phyloP scores from a whole-genome alignment of 2,113 vertebrate genomes.

The Perca flavescens region DNA sequence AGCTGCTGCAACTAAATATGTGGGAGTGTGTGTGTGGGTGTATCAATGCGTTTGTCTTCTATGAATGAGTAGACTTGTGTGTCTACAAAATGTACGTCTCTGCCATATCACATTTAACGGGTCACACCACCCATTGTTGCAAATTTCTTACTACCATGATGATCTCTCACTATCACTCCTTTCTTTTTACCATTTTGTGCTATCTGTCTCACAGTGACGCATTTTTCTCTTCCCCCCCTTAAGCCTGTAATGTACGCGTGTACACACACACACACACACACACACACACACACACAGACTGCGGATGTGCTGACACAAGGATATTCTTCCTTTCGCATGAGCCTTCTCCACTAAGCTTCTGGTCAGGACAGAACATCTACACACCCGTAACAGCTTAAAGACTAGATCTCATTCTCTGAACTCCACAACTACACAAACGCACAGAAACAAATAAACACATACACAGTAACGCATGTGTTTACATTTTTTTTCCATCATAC shows the following conservation, averaged over 20 bases:
- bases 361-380: constrained; percentile 64
- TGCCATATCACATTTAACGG: constrained; percentile 58
- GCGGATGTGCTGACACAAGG: constrained; percentile 76
- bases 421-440: constrained; percentile 29
- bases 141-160: constrained; percentile 39
- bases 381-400: constrained; percentile 46
- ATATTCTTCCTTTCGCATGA: constrained; percentile 64
- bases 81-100: constrained; percentile 25
- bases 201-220: constrained; percentile 53
- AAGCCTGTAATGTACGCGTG: constrained; percentile 66
- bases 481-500: constrained; percentile 44
- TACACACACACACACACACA: constrained; percentile 19
- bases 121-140: constrained; percentile 9
- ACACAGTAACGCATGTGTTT: neutral
- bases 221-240: constrained; percentile 45
- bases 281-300: constrained; percentile 38
- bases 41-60: constrained; percentile 28
- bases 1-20: constrained; percentile 51
- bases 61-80: constrained; percentile 29
- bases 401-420: constrained; percentile 22
- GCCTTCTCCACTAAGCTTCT: constrained; percentile 65
- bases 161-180: constrained; percentile 35
- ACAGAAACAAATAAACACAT: constrained; percentile 16
- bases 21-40: constrained; percentile 30
- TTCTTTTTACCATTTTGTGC: constrained; percentile 39